Evolutionary conservation across 2,797 vertebrate genomes (phyloP).

Genomic region (Streptopelia turtur): DNA sequence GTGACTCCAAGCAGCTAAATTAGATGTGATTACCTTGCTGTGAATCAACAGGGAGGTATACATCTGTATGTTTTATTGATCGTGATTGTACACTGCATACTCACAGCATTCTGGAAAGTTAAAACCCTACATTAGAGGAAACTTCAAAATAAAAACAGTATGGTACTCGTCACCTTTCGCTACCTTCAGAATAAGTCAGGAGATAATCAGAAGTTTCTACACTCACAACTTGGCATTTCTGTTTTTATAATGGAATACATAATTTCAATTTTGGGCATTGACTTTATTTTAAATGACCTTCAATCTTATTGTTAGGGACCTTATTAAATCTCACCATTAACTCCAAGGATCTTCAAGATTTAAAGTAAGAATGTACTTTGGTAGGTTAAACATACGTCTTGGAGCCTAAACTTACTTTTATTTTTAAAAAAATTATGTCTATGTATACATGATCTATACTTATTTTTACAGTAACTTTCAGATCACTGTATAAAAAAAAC

Average conservation of each 20-base stretch:
- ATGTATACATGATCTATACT: neutral
- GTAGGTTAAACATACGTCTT: neutral
- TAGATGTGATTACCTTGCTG: neutral
- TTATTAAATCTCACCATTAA: neutral
- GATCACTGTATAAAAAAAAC: neutral
- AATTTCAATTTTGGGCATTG: neutral
- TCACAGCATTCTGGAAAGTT: neutral
- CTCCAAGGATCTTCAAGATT: neutral
- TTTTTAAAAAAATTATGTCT: neutral
- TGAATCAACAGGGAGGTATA: neutral
- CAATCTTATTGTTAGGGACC: neutral
- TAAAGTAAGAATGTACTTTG: neutral
- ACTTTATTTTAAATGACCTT: neutral
- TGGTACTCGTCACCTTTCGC: rapidly evolving
- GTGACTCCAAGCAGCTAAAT: neutral
- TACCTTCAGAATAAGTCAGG: neutral
- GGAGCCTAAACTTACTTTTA: neutral
- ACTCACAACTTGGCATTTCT: neutral
- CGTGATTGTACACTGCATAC: neutral
- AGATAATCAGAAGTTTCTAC: neutral
- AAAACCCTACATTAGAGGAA: neutral
- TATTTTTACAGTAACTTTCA: neutral
- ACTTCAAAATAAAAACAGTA: neutral
- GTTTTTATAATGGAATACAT: neutral
- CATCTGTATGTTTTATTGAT: neutral